These are phyloP conservation scores for Rhyacichthys aspro DNA, from an alignment of 2,797 vertebrate species.

Conservation along the genomic window DNA sequence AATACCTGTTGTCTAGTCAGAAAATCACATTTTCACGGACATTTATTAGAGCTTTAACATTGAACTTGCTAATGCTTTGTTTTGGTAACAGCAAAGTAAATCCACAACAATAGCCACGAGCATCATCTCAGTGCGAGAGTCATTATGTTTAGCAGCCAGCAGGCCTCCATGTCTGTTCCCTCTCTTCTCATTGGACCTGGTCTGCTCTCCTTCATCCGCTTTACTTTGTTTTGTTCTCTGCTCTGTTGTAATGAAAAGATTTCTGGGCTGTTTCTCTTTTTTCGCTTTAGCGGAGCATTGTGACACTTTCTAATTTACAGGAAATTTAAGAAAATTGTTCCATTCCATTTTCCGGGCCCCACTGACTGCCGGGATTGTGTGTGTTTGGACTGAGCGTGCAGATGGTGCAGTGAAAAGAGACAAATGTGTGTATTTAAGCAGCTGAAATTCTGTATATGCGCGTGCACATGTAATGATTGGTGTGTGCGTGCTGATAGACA, in stretches of 20 bases:
- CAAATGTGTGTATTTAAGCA: slow-evolving; percentile 82
- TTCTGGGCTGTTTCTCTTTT: slow-evolving; percentile 42
- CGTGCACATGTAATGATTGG: slow-evolving; percentile 21
- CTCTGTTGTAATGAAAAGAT: slow-evolving; percentile 74
- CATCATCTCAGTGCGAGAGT: no score
- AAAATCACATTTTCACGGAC: no score
- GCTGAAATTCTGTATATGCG: slow-evolving; percentile 58
- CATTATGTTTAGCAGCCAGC: no score
- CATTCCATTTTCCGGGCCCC: slow-evolving; percentile 77
- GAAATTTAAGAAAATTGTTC: slow-evolving; percentile 86
- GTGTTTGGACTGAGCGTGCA: slow-evolving; percentile 67
- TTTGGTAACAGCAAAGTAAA: no score
- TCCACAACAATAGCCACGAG: no score
- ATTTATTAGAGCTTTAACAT: no score
- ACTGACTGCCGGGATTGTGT: slow-evolving; percentile 18
- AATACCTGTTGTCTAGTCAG: no score
- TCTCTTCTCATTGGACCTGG: slow-evolving; percentile 23
- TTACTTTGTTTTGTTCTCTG: slow-evolving; percentile 14
- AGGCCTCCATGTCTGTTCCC: not conserved
- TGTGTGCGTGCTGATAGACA: slow-evolving; percentile 84
- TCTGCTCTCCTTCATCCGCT: slow-evolving; percentile 29
- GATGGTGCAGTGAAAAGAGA: slow-evolving; percentile 68
- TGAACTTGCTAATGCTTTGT: no score
- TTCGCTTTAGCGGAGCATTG: slow-evolving; percentile 64
- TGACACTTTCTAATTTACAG: slow-evolving; percentile 86